Evolutionary conservation across 2,888 invertebrate genomes (phyloP).

Genomic region (Melipona bicolor): DNA sequence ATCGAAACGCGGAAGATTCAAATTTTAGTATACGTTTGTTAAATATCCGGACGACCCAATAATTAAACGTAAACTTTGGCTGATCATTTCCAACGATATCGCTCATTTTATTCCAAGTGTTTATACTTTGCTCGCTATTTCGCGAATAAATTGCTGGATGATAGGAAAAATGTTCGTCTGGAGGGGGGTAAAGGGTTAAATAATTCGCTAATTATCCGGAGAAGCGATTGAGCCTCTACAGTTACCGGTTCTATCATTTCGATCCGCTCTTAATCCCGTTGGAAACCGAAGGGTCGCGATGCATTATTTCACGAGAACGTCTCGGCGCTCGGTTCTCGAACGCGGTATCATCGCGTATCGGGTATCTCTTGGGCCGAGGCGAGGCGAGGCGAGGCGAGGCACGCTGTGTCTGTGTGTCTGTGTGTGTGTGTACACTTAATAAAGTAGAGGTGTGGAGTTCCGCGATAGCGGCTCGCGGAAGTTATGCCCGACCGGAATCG

Average conservation of each 20-base stretch:
- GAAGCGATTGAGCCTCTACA: constrained; percentile 19
- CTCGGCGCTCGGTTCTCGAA: constrained; percentile 23
- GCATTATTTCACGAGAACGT: constrained; percentile 28
- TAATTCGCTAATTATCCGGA: constrained; percentile 3
- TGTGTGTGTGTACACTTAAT: constrained; percentile 49
- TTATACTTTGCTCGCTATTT: too few species aligned
- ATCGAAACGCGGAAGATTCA: too few species aligned
- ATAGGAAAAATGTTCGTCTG: too few species aligned
- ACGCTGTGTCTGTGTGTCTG: background rate
- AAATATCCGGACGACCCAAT: too few species aligned
- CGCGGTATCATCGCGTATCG: constrained; percentile 35
- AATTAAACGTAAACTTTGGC: background rate
- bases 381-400: constrained; percentile 13
- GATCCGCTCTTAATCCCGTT: constrained; percentile 8
- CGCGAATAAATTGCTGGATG: too few species aligned
- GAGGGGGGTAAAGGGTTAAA: background rate
- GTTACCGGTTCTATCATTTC: background rate
- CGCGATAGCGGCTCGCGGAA: constrained; percentile 59
- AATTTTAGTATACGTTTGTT: too few species aligned
- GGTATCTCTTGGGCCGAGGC: constrained; percentile 10
- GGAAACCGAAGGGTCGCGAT: background rate
- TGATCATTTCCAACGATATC: too few species aligned
- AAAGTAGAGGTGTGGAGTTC: constrained; percentile 60
- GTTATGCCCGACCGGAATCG: constrained; percentile 59
- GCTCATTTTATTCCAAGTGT: too few species aligned